Conservation (phyloP, 2,113 vertebrate genomes). For the Egretta garzetta region DNA sequence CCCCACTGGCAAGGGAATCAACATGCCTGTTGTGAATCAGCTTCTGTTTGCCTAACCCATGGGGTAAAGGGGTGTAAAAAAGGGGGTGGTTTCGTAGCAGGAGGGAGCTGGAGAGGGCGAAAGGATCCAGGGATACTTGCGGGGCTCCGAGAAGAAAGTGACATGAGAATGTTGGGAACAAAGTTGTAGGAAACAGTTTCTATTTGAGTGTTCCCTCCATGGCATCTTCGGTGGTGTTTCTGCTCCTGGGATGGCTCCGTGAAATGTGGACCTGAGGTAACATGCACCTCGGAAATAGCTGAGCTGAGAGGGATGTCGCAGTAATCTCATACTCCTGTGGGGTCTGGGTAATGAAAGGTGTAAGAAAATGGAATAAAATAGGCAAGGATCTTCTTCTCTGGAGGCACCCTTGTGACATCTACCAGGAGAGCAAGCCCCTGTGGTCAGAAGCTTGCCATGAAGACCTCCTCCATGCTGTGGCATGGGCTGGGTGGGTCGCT, state of each 20-base stretch:
- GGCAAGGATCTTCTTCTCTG: neutral
- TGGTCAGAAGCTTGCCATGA: neutral
- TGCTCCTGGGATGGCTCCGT: neutral
- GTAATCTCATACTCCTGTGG: neutral
- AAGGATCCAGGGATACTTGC: neutral
- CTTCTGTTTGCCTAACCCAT: neutral
- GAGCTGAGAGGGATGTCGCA: fast-evolving
- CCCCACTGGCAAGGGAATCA: neutral
- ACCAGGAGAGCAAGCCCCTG: neutral
- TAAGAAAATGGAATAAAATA: neutral
- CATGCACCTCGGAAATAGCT: neutral
- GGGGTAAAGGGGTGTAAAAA: neutral
- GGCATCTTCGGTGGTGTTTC: neutral
- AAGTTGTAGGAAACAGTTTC: neutral
- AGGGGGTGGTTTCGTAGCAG: neutral
- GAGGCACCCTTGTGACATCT: neutral
- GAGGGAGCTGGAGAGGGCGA: neutral
- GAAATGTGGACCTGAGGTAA: neutral
- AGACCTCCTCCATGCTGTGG: neutral
- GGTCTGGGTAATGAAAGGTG: neutral
- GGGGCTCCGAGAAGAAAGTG: neutral
- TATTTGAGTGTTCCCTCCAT: neutral
- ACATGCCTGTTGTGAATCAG: neutral
- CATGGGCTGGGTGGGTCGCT: fast-evolving
- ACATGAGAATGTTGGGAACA: neutral